Conservation (phyloP, 1,140 invertebrate species). For the Leguminivora glycinivorella region DNA sequence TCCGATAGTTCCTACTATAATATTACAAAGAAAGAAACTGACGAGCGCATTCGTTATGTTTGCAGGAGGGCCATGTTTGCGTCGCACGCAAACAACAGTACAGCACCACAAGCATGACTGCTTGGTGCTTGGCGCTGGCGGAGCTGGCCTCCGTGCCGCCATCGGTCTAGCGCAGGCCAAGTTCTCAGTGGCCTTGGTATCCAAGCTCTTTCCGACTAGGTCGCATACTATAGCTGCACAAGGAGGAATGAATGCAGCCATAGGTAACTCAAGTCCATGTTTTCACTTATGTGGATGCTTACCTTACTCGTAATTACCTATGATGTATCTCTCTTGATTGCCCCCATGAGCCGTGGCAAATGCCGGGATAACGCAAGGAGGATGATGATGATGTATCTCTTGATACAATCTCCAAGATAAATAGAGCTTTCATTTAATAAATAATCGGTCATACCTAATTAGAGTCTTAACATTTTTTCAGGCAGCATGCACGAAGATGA, state of each 20-base stretch:
- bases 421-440: too few relatives aligned
- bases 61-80: not conserved
- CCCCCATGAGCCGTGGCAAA: too few relatives aligned
- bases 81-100: slow-evolving; percentile 29
- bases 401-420: too few relatives aligned
- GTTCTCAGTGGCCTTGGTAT: slow-evolving; percentile 96
- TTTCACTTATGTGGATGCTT: too few relatives aligned
- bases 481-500: slow-evolving; percentile 96
- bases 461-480: too few relatives aligned
- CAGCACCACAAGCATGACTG: slow-evolving; percentile 95
- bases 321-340: too few relatives aligned
- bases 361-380: too few relatives aligned
- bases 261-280: too few relatives aligned
- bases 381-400: too few relatives aligned
- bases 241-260: slow-evolving; percentile 97
- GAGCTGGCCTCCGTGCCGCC: slow-evolving; percentile 96
- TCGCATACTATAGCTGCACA: slow-evolving; percentile 99
- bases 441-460: too few relatives aligned
- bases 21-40: not conserved
- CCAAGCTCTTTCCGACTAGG: slow-evolving; percentile 98
- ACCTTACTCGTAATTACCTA: too few relatives aligned
- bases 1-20: too few relatives aligned
- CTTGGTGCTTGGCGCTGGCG: slow-evolving; percentile 97
- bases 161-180: slow-evolving; percentile 96
- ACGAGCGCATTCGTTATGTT: not conserved